Evolutionary conservation across 2,797 vertebrate genomes (phyloP).

Genomic region (Gadopsis marmoratus): DNA sequence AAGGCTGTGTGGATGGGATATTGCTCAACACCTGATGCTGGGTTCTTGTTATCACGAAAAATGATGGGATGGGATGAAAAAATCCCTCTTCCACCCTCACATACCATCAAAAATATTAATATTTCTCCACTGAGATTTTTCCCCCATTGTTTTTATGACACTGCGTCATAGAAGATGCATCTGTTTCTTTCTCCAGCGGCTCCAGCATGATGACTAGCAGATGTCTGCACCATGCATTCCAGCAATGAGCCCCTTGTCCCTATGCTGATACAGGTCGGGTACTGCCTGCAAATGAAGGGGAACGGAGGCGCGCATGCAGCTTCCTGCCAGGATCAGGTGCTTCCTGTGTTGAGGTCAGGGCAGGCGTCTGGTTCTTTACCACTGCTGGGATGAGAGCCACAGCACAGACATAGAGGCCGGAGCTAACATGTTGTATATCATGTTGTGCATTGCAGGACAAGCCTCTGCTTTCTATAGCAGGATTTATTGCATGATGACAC

Average conservation of each 20-base stretch:
- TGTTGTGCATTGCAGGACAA: slow-evolving; percentile 9
- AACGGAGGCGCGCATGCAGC: slow-evolving; percentile 44
- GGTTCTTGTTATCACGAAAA: slow-evolving; percentile 50
- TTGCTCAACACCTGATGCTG: slow-evolving; percentile 43
- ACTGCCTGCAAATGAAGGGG: slow-evolving; percentile 69
- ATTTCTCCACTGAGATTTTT: slow-evolving; percentile 31
- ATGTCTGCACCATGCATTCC: slow-evolving; percentile 67
- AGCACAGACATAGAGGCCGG: slow-evolving; percentile 22
- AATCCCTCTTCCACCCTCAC: slow-evolving; percentile 14
- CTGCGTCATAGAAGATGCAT: slow-evolving; percentile 49
- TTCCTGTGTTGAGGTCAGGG: slow-evolving; percentile 69
- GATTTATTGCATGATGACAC: slow-evolving; percentile 65
- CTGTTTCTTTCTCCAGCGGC: slow-evolving; percentile 44
- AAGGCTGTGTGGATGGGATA: slow-evolving; percentile 1
- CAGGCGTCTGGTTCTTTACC: slow-evolving; percentile 45
- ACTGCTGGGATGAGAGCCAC: slow-evolving; percentile 25
- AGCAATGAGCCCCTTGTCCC: slow-evolving; percentile 40
- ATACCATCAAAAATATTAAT: slow-evolving; percentile 39
- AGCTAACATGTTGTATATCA: slow-evolving; percentile 12
- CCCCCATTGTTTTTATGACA: slow-evolving; percentile 44
- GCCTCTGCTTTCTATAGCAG: slow-evolving; percentile 21
- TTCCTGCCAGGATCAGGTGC: slow-evolving; percentile 71
- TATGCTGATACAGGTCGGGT: slow-evolving; percentile 47
- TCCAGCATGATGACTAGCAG: slow-evolving; percentile 66
- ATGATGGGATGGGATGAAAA: slow-evolving; percentile 22